phyloP scores from a whole-genome alignment of 2,797 vertebrate genomes.

The Oreochromis mossambicus region DNA sequence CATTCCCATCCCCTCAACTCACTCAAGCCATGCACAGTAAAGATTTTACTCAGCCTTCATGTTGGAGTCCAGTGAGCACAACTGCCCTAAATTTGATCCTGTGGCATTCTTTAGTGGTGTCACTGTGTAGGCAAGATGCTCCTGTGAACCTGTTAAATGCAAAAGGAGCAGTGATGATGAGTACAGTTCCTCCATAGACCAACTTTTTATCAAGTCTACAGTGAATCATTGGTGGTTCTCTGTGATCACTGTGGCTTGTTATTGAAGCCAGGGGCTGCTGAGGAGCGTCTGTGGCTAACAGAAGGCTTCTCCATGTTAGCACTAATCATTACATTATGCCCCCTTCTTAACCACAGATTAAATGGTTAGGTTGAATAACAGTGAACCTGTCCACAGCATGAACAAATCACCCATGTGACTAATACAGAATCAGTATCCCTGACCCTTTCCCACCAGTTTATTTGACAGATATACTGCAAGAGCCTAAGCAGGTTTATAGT shows the following conservation, averaged over 20 bases:
- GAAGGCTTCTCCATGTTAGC: slow-evolving; percentile 31
- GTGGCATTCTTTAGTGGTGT: slow-evolving; percentile 40
- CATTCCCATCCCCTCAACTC: slow-evolving; percentile 51
- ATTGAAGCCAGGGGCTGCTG: slow-evolving; percentile 62
- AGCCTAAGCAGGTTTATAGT: slow-evolving; percentile 2
- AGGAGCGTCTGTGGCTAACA: slow-evolving; percentile 47
- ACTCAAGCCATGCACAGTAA: slow-evolving; percentile 44
- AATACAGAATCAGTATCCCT: slow-evolving; percentile 35
- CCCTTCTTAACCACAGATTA: slow-evolving; percentile 32
- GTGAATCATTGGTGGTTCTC: slow-evolving; percentile 43
- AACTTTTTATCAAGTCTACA: slow-evolving; percentile 28
- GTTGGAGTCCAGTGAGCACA: slow-evolving; percentile 77
- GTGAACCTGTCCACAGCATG: slow-evolving; percentile 23
- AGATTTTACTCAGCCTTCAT: slow-evolving; percentile 45
- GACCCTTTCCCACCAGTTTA: slow-evolving; percentile 26
- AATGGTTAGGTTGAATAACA: slow-evolving; percentile 18
- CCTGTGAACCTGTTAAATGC: slow-evolving; percentile 2
- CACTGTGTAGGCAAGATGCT: slow-evolving; percentile 26
- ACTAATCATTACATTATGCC: slow-evolving; percentile 30
- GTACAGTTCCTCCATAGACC: slow-evolving; percentile 24
- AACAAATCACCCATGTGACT: slow-evolving; percentile 29
- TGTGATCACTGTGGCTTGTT: slow-evolving; percentile 28
- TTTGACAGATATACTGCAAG: slow-evolving; percentile 25
- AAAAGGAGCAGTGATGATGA: slow-evolving; percentile 35
- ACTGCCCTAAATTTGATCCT: slow-evolving; percentile 79